phyloP scores from a whole-genome alignment of 2,113 vertebrate species.

The Holacanthus passer region DNA sequence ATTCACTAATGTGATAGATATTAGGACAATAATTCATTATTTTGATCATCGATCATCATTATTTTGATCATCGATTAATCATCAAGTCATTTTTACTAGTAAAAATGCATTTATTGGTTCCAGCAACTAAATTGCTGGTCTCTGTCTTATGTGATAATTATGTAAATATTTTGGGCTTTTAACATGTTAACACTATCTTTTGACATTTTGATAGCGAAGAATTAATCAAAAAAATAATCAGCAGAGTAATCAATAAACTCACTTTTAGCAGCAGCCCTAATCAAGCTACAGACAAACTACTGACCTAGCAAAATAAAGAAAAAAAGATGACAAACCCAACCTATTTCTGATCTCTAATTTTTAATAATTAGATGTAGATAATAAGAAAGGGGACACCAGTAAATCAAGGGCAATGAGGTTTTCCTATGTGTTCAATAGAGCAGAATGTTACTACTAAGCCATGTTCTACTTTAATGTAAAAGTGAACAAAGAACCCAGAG shows the following conservation, averaged over 20 bases:
- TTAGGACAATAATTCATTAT: too few relatives aligned
- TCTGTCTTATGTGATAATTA: neutral
- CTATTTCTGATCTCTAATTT: neutral
- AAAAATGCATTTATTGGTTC: neutral
- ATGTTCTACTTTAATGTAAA: neutral
- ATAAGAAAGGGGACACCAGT: neutral
- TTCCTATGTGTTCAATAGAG: conserved; percentile 9
- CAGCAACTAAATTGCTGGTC: neutral
- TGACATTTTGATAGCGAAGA: neutral
- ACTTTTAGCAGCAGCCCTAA: too few relatives aligned
- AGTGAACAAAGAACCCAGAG: conserved; percentile 21
- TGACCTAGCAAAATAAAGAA: neutral
- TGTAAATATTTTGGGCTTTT: neutral
- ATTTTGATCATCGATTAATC: neutral
- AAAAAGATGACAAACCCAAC: neutral
- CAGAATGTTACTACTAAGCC: conserved; percentile 3
- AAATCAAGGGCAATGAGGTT: neutral
- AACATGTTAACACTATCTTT: too few relatives aligned
- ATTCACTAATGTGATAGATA: neutral
- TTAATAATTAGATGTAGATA: neutral
- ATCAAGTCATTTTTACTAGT: neutral
- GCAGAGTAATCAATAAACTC: too few relatives aligned
- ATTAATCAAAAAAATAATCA: neutral
- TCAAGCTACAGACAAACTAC: neutral
- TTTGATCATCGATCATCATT: neutral